Evolutionary conservation across 2,113 vertebrate genomes (phyloP).

Genomic region (Dromaius novaehollandiae): DNA sequence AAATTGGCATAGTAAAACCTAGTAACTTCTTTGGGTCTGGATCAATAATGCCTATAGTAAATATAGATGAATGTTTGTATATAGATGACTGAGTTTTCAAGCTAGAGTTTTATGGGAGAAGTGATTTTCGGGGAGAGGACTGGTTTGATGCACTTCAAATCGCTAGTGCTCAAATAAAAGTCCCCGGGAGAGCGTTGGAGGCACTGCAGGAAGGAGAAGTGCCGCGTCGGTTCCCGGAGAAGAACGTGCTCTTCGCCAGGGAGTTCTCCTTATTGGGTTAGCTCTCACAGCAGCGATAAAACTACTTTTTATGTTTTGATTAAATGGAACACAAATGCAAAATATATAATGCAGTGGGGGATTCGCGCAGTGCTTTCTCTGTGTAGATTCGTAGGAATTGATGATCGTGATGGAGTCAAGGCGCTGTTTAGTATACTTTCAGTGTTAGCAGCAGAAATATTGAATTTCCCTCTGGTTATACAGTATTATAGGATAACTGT

Average conservation of each 20-base stretch:
- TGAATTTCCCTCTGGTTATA: background rate
- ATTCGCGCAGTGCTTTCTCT: background rate
- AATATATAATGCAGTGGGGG: background rate
- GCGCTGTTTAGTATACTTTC: background rate
- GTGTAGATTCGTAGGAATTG: background rate
- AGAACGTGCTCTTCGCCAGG: fast-evolving
- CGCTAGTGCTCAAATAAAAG: background rate
- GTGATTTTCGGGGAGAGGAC: background rate
- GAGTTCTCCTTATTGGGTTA: background rate
- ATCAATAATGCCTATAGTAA: background rate
- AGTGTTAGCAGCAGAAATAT: background rate
- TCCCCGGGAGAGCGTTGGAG: background rate
- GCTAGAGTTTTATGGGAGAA: background rate
- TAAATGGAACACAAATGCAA: background rate
- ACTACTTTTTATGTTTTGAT: background rate
- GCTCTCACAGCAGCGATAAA: background rate
- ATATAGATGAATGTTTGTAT: background rate
- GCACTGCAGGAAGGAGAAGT: background rate
- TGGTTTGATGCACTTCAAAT: background rate
- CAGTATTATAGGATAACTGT: too few species aligned
- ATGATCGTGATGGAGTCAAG: background rate
- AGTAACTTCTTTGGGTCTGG: background rate
- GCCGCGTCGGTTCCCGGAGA: background rate
- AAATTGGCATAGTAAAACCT: background rate
- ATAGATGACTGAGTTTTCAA: background rate